phyloP scores from a whole-genome alignment of 1,140 invertebrate species.

The Scaptomyza montana region DNA sequence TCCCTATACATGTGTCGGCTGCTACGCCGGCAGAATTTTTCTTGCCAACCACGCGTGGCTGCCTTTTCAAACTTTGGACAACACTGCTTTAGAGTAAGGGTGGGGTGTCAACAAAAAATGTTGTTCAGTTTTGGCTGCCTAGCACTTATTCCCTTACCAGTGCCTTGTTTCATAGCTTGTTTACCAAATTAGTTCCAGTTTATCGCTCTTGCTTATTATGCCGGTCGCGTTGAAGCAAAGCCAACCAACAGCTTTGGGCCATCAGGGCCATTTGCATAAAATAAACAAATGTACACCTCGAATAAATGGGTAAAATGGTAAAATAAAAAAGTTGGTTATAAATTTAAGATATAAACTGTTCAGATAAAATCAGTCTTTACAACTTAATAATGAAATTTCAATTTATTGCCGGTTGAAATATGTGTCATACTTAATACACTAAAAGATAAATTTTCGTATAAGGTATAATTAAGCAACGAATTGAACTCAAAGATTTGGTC shows the following conservation, averaged over 20 bases:
- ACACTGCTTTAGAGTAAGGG: constrained; percentile 48
- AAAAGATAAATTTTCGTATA: too few relatives aligned
- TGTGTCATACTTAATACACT: too few relatives aligned
- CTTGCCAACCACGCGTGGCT: too few relatives aligned
- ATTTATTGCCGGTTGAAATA: too few relatives aligned
- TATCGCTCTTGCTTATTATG: constrained; percentile 59
- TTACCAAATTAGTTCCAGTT: constrained; percentile 72
- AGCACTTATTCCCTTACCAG: constrained; percentile 21
- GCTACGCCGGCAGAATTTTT: too few relatives aligned
- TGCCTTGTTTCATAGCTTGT: constrained; percentile 46
- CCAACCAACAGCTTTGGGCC: constrained; percentile 20
- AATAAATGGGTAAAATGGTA: background rate
- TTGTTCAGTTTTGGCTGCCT: constrained; percentile 16
- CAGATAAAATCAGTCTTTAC: background rate
- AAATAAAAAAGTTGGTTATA: too few relatives aligned
- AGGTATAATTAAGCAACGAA: too few relatives aligned
- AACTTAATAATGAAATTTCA: too few relatives aligned
- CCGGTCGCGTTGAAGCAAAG: constrained; percentile 25
- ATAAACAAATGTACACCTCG: constrained; percentile 54
- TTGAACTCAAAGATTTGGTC: too few relatives aligned
- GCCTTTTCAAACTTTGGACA: too few relatives aligned
- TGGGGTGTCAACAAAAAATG: constrained; percentile 26
- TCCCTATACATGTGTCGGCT: too few relatives aligned
- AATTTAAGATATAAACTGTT: background rate
- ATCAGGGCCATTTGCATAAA: constrained; percentile 52